A percentile compares a stretch with the other conserved stretches of the same genome.
phyloP scores from a whole-genome alignment of 2,888 invertebrate species.

The Eurois occulta region DNA sequence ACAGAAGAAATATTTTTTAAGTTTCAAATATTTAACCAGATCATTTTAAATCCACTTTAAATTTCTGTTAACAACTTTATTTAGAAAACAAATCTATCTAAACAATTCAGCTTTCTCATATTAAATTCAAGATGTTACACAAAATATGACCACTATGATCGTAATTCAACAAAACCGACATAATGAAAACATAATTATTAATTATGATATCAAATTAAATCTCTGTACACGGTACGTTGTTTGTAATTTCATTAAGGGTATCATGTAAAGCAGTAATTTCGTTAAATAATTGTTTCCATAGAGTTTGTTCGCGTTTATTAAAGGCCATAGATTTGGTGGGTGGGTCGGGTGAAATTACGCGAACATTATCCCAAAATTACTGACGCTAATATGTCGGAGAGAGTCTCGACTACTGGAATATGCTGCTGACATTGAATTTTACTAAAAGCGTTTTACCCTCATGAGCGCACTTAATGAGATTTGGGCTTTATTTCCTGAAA shows the following conservation, averaged over 20 bases:
- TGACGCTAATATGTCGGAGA: slow-evolving; percentile 88
- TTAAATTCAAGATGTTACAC: slow-evolving; percentile 49
- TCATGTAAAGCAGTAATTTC: slow-evolving; percentile 86
- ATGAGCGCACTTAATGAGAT: slow-evolving; percentile 56
- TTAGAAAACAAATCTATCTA: slow-evolving; percentile 7
- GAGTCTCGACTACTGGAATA: slow-evolving; percentile 73
- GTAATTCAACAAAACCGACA: slow-evolving; percentile 52
- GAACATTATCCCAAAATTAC: slow-evolving; percentile 88
- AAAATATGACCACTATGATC: slow-evolving; percentile 48
- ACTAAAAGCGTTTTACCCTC: slow-evolving; percentile 66
- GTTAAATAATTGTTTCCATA: slow-evolving; percentile 87
- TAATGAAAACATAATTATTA: slow-evolving; percentile 71
- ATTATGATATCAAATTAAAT: slow-evolving; percentile 79
- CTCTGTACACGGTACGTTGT: slow-evolving; percentile 73
- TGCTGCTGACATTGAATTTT: slow-evolving; percentile 75
- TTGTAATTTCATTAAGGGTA: slow-evolving; percentile 85
- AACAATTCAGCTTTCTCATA: slow-evolving; percentile 29
- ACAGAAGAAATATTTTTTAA: neutral
- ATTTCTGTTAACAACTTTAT: neutral
- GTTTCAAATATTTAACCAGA: neutral
- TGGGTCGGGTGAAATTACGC: slow-evolving; percentile 85
- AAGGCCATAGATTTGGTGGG: slow-evolving; percentile 88
- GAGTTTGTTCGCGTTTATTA: slow-evolving; percentile 88
- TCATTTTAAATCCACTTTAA: slow-evolving; percentile 16
- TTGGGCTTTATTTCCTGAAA: slow-evolving; percentile 55